Conservation (phyloP, 2,888 invertebrate genomes). For the Alsophila aescularia region DNA sequence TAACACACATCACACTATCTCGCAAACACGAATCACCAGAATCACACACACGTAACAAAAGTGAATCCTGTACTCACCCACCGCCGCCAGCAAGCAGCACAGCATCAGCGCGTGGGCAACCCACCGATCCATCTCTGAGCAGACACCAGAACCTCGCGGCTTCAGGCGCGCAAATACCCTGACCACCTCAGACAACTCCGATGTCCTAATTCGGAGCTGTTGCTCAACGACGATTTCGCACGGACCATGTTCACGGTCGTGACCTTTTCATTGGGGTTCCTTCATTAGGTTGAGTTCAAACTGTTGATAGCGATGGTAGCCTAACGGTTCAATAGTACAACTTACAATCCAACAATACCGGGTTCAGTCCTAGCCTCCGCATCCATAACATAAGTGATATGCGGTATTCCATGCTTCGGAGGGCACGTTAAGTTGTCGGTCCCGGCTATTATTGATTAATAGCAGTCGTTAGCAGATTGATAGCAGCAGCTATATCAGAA, state of each 20-base stretch:
- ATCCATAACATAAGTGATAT: too few relatives aligned
- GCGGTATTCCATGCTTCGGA: too few relatives aligned
- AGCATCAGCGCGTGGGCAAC: constrained; percentile 26
- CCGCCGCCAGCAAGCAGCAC: constrained; percentile 24
- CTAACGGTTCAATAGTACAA: too few relatives aligned
- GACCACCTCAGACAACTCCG: constrained; percentile 35
- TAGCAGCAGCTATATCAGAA: too few relatives aligned
- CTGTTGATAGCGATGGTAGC: too few relatives aligned
- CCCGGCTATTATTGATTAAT: too few relatives aligned
- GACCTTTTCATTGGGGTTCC: constrained; percentile 57
- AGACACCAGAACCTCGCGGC: constrained; percentile 27
- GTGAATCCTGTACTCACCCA: constrained; percentile 31
- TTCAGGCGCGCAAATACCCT: constrained; percentile 43
- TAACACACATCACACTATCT: too few relatives aligned
- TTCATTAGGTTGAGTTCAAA: constrained; percentile 3
- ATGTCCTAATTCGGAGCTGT: constrained; percentile 49
- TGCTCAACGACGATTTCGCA: constrained; percentile 71
- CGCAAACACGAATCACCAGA: too few relatives aligned
- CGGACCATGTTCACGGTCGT: constrained; percentile 63
- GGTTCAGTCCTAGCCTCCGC: too few relatives aligned
- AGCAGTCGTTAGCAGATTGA: too few relatives aligned
- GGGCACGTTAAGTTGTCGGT: too few relatives aligned
- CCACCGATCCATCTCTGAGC: constrained; percentile 32
- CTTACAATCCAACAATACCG: too few relatives aligned
- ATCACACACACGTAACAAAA: background rate